phyloP scores from a whole-genome alignment of 2,797 vertebrate species.

The Hoplostethus mediterraneus region DNA sequence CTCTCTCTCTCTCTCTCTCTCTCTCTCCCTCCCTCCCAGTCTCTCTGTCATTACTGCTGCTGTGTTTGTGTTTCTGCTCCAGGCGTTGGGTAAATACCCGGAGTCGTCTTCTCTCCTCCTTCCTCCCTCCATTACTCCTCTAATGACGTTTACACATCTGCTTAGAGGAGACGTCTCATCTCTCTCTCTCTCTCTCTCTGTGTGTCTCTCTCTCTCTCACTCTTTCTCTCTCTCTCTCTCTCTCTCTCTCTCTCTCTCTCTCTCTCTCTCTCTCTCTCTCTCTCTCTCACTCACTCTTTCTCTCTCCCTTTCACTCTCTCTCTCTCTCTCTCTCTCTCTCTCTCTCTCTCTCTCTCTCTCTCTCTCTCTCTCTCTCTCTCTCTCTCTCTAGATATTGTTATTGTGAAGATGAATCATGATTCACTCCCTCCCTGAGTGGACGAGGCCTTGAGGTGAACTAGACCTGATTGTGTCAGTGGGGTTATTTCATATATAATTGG shows the following conservation, averaged over 20 bases:
- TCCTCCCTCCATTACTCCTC: slow-evolving; percentile 77
- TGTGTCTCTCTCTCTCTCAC: too few relatives aligned
- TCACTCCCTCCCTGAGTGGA: neutral
- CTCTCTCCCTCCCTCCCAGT: neutral
- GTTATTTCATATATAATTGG: too few relatives aligned
- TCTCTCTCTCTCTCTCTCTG: too few relatives aligned
- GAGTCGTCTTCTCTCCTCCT: slow-evolving; percentile 64
- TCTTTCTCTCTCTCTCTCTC: too few relatives aligned
- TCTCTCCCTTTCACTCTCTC: too few relatives aligned
- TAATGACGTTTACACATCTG: slow-evolving; percentile 86
- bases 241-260: too few relatives aligned
- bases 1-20: neutral
- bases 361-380: too few relatives aligned
- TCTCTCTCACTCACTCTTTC: too few relatives aligned
- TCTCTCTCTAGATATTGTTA: neutral
- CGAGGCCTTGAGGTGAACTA: neutral
- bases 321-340: too few relatives aligned
- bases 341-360: too few relatives aligned
- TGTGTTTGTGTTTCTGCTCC: slow-evolving; percentile 85
- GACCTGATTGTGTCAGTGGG: neutral
- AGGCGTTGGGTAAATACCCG: slow-evolving; percentile 82
- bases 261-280: too few relatives aligned
- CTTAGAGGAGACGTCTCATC: slow-evolving; percentile 67
- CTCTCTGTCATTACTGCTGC: slow-evolving; percentile 59
- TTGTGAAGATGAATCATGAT: neutral